Evolutionary conservation across 2,113 vertebrate species (phyloP).

Genomic region (Leptobrachium ailaonicum): DNA sequence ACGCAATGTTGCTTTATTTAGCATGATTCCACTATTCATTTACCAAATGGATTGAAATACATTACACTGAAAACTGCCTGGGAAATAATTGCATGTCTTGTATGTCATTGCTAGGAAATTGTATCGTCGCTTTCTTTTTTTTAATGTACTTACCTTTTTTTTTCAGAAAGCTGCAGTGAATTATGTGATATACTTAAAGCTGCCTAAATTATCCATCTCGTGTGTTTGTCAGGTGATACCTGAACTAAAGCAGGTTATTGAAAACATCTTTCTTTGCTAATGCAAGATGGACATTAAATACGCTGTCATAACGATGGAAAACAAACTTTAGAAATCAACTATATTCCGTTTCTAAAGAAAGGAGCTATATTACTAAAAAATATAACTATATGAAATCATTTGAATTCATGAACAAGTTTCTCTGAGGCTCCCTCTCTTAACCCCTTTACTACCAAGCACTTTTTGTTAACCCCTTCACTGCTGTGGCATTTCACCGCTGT

Average conservation of each 20-base stretch:
- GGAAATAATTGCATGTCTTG: too few species aligned
- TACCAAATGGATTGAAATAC: too few species aligned
- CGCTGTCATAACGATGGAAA: constrained; percentile 13
- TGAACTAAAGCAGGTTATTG: constrained; percentile 22
- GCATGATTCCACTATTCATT: too few species aligned
- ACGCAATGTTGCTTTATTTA: too few species aligned
- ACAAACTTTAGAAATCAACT: not conserved
- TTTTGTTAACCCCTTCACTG: too few species aligned
- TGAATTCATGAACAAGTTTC: too few species aligned
- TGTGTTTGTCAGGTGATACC: constrained; percentile 25
- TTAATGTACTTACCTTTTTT: not conserved
- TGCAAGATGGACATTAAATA: constrained; percentile 10
- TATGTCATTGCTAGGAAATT: not conserved
- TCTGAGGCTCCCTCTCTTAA: too few species aligned
- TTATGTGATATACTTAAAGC: not conserved
- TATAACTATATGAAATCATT: not conserved
- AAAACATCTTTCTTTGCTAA: constrained; percentile 13
- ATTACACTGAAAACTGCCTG: too few species aligned
- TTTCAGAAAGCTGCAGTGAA: not conserved
- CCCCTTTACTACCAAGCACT: too few species aligned
- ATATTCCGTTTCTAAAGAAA: not conserved
- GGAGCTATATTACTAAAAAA: not conserved
- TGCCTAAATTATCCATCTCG: constrained; percentile 34
- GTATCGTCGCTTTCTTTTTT: not conserved
- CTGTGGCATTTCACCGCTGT: too few species aligned